These are phyloP conservation scores for Lates calcarifer DNA, from an alignment of 2,113 vertebrate species.

Conservation along the genomic window DNA sequence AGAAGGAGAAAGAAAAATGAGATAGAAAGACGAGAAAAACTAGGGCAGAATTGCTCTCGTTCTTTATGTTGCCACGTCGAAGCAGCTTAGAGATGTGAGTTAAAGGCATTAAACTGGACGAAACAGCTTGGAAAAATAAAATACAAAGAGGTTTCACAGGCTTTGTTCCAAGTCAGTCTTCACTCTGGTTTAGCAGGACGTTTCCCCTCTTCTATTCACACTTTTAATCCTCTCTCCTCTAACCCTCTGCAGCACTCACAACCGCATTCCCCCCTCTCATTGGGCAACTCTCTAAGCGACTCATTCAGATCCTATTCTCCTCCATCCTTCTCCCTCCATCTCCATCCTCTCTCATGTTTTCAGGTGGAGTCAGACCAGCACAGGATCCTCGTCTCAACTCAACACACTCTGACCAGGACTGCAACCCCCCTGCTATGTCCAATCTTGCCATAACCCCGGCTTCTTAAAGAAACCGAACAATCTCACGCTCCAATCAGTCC, in stretches of 20 bases:
- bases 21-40: constrained; percentile 19
- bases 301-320: constrained; percentile 60
- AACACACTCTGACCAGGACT: constrained; percentile 43
- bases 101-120: constrained; percentile 20
- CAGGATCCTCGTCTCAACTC: constrained; percentile 48
- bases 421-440: constrained; percentile 34
- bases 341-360: constrained; percentile 66
- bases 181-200: constrained; percentile 12
- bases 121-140: constrained; percentile 20
- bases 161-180: neutral
- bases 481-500: constrained; percentile 22
- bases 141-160: neutral
- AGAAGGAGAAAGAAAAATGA: constrained; percentile 22
- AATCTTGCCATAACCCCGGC: constrained; percentile 11
- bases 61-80: constrained; percentile 6
- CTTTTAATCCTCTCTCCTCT: constrained; percentile 13
- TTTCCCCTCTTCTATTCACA: constrained; percentile 19
- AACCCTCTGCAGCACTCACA: constrained; percentile 8
- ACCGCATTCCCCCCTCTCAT: constrained; percentile 38
- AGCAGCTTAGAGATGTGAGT: constrained; percentile 36
- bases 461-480: constrained; percentile 11
- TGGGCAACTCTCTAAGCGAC: constrained; percentile 38
- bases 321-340: constrained; percentile 66
- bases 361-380: constrained; percentile 67
- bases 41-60: constrained; percentile 38